Evolutionary conservation across 2,888 invertebrate genomes (phyloP), one percentile per base, ranked within the genome.

Genomic region (Sarcophaga caerulescens): DNA sequence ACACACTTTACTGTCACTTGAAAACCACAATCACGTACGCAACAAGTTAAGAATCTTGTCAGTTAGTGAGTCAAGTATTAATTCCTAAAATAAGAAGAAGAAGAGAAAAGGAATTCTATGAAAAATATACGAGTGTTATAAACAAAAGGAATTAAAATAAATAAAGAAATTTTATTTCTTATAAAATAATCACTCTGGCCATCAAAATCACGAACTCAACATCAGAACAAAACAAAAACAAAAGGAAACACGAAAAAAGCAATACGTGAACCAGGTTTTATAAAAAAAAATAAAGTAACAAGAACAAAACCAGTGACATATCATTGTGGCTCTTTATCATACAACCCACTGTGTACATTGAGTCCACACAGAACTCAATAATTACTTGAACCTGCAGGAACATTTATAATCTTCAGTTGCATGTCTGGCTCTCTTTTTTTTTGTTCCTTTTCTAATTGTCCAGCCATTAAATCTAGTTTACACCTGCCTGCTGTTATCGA

Each of bases 1-100:
- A 75, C 63, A 85, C 57, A 79, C 59, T 25, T 35, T 44, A 62
- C 23, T 47, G 57, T 19, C 23, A 70, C 45, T 87, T 89, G 71
- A 62, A 86, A 87, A 86, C 83, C 88, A 84, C 88, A 87, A 87
- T 86, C 89, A 89, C 89, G 89, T 89, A 89, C 85, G 65, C 82
- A 85, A 88, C 85, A 87, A 83, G 87, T 88, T 88, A 87, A 83
- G 74, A 85, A 87, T 81, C 75, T 66, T 73, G 85, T 75, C 85
- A 84, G 35, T 35, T 79, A 71, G 45, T 62, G 82, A 65, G 69
- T 80, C 19, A n/a, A 81, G 57, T 35, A 81, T 78, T 63, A 4
- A 60, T 68, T 60, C 19, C 47, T 35, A 44, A 65, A 63, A 81
- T 25, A 60, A 21, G 10, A 57, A 47, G 45, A 19, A 71, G 60